phyloP scores from a whole-genome alignment of 2,113 vertebrate genomes.

The Cyprinus carpio region DNA sequence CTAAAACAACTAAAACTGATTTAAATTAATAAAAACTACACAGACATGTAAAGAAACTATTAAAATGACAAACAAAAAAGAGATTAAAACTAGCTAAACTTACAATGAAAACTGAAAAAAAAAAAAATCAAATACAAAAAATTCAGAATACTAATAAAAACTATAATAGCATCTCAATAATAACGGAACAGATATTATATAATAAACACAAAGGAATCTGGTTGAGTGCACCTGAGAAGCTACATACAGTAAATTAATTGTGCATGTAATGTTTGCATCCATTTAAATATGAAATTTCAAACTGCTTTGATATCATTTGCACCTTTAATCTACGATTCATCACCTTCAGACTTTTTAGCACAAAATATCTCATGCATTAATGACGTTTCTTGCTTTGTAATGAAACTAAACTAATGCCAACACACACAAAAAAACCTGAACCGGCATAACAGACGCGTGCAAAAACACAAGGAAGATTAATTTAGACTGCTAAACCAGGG shows the following conservation, averaged over 20 bases:
- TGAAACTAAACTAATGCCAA: not conserved
- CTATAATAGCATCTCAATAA: not conserved
- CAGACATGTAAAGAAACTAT: too few relatives aligned
- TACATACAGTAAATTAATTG: not conserved
- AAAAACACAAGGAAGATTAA: conserved; percentile 75
- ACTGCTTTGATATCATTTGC: not conserved
- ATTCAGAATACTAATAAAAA: too few relatives aligned
- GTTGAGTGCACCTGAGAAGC: not conserved
- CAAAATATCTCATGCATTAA: not conserved
- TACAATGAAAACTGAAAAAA: too few relatives aligned
- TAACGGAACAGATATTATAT: too few relatives aligned
- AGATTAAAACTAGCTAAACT: too few relatives aligned
- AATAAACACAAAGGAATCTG: not conserved
- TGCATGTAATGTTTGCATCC: not conserved
- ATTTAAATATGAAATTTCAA: not conserved
- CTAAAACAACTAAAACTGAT: too few relatives aligned
- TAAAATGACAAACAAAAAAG: too few relatives aligned
- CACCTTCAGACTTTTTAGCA: not conserved
- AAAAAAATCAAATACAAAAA: too few relatives aligned
- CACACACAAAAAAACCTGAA: not conserved
- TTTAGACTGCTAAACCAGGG: conserved; percentile 79
- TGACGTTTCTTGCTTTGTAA: not conserved
- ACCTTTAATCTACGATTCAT: not conserved
- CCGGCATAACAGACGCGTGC: conserved; percentile 8
- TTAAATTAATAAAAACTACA: too few relatives aligned